phyloP scores from a whole-genome alignment of 1,140 invertebrate genomes.

The Augochlora pura region DNA sequence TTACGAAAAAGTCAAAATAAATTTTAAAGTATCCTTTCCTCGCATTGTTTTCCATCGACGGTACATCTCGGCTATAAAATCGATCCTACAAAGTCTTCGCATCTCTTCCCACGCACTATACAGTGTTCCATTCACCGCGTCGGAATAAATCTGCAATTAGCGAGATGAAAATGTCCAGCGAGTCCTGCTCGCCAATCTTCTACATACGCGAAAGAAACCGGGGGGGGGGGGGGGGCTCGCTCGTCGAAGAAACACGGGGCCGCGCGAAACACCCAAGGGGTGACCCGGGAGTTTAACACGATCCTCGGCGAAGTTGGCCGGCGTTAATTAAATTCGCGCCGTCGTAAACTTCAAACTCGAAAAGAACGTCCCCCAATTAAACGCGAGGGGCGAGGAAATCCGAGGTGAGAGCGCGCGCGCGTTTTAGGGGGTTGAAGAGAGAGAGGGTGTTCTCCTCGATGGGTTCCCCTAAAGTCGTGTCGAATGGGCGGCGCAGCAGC shows the following conservation, averaged over 20 bases:
- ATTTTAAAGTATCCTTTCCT: too few species aligned
- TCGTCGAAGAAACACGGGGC: background rate
- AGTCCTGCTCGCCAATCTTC: too few species aligned
- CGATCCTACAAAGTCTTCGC: too few species aligned
- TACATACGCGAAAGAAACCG: background rate
- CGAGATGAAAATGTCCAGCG: background rate
- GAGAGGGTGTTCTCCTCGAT: too few species aligned
- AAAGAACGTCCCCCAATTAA: conserved; percentile 11
- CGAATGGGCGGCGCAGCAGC: conserved; percentile 1
- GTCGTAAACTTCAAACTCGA: conserved; percentile 6
- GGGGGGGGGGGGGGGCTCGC: too few species aligned
- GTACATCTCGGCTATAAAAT: too few species aligned
- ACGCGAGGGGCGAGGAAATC: background rate
- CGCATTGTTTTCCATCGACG: too few species aligned
- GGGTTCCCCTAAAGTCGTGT: background rate
- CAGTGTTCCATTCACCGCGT: too few species aligned
- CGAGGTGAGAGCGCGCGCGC: too few species aligned
- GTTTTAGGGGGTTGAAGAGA: too few species aligned
- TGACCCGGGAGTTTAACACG: background rate
- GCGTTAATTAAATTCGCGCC: conserved; percentile 27
- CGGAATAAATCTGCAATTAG: background rate
- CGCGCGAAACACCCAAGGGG: background rate
- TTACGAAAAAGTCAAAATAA: too few species aligned
- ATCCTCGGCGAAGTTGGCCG: conserved; percentile 2
- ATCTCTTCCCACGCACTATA: too few species aligned